phyloP scores from a whole-genome alignment of 2,888 invertebrate genomes.

The Cenopis cana region DNA sequence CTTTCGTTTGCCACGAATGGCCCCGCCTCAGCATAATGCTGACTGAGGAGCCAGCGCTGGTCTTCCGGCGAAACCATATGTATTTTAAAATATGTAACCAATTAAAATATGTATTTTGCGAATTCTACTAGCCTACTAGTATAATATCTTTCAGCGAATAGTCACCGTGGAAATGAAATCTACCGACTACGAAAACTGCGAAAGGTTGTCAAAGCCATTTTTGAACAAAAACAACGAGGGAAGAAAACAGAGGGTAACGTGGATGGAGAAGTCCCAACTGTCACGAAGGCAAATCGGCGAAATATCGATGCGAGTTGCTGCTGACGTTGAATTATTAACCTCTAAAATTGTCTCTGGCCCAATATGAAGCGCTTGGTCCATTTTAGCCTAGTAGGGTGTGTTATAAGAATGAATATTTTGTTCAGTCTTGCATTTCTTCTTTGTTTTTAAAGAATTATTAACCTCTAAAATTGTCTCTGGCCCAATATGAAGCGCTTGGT shows the following conservation, averaged over 20 bases:
- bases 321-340: conserved; percentile 49
- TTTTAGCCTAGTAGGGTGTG: background rate
- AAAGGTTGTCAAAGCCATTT: background rate
- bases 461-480: conserved; percentile 27
- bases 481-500: background rate
- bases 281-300: conserved; percentile 48
- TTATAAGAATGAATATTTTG: too few relatives aligned
- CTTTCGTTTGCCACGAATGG: too few relatives aligned
- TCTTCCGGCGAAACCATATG: too few relatives aligned
- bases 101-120: too few relatives aligned
- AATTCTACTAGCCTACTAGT: too few relatives aligned
- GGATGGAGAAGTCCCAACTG: conserved; percentile 41
- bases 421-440: too few relatives aligned
- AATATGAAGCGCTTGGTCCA: background rate
- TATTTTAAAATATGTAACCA: too few relatives aligned
- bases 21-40: too few relatives aligned
- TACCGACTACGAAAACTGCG: background rate
- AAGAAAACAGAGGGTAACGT: conserved; percentile 30
- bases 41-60: too few relatives aligned
- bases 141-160: too few relatives aligned
- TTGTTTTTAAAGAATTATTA: conserved; percentile 44
- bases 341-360: conserved; percentile 18
- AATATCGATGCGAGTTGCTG: conserved; percentile 48
- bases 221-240: conserved; percentile 33
- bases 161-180: background rate